Base-by-base conservation (phyloP, 2,888 invertebrate genomes). In the Drosophila hamatofila region DNA sequence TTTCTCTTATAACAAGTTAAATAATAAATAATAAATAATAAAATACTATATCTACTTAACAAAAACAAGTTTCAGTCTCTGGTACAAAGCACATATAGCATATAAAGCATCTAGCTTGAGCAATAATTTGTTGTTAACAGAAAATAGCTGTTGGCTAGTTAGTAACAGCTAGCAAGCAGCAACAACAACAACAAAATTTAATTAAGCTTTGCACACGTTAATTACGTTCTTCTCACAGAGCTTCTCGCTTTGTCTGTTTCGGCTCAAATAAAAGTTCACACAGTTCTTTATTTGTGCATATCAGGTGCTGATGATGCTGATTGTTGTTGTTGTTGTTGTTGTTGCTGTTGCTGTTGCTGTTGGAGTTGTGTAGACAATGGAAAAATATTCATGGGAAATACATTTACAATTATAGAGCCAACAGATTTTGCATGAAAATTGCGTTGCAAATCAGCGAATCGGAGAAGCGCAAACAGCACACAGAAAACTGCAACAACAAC, bases 311-410 rank as follows among this genome's bases (percentile, higher is more conserved):
- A 52, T 73, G 51, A 62, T 27, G 27, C 48, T 27, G 18, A 39
- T 30, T 70, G 56, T 39, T 56, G 61, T 30, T 64, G 56, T 39
- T 56, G 61, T 30, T 64, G 27, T 27, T 4, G 5, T 33, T 33
- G 11, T 33, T 33, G 33, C 12, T 33, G 74, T 16, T 52, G 41
- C 48, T 58, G 57, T 16, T 59, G 70, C 52, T 25, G 44, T 16
- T 27, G 27, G 7, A 30, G 27, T 49, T 49, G 49, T 77, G 56
- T 30, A 80, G 56, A 81, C 87, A 83, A 87, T 74, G 68, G 64
- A 65, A 80, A 67, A 73, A 63, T 51, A 55, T 78, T 74, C 81
- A 81, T 81, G 81, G 84, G 81, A 81, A 81, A 80, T 74, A 64
- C 60, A 64, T 72, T 68, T 58, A 73, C 52, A 79, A 66, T 66